Conservation (phyloP, 2,113 vertebrate genomes). For the Pangasianodon gigas region DNA sequence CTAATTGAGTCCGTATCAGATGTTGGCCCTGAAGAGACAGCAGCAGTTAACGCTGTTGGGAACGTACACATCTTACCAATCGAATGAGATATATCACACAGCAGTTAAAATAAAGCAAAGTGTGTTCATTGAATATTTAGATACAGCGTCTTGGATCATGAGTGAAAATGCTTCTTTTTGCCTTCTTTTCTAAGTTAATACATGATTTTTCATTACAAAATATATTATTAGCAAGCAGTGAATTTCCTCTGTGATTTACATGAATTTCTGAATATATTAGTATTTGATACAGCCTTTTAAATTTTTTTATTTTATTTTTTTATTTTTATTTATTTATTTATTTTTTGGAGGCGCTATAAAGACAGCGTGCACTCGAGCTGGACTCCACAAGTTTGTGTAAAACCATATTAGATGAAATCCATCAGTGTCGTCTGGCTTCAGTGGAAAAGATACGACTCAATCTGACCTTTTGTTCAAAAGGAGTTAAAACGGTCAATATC, state of each 20-base stretch:
- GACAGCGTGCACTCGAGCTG: neutral
- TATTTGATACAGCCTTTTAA: no score
- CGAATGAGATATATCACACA: neutral
- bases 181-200: neutral
- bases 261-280: neutral
- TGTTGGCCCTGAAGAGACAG: neutral
- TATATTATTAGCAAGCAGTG: no score
- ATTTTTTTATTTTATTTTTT: neutral
- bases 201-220: neutral
- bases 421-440: no score
- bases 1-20: constrained; percentile 13
- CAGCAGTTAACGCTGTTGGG: no score
- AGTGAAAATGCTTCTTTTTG: neutral
- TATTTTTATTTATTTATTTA: neutral
- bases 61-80: neutral
- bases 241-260: neutral
- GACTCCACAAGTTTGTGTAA: neutral
- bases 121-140: neutral
- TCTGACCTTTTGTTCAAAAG: neutral
- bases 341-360: neutral
- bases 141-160: neutral
- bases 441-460: neutral
- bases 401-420: neutral
- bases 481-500: neutral
- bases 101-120: neutral